These are phyloP conservation scores for Tridacna gigas DNA, from an alignment of 2,888 invertebrate species.

Conservation along the genomic window DNA sequence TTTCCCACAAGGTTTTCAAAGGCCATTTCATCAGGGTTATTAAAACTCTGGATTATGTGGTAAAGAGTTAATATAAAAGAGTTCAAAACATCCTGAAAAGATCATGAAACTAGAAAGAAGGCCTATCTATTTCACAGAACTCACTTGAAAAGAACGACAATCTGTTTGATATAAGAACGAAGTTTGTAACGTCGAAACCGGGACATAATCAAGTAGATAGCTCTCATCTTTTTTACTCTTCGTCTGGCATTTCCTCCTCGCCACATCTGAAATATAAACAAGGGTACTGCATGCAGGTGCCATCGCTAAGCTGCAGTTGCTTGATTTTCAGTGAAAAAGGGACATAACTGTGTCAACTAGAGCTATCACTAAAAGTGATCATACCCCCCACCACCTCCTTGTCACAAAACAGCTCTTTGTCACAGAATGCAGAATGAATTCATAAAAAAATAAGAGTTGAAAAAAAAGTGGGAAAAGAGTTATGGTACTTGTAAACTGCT, in stretches of 20 bases:
- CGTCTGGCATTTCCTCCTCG: constrained; percentile 92
- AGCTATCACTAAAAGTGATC: too few relatives aligned
- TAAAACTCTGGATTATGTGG: neutral
- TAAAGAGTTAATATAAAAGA: neutral
- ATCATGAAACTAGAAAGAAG: neutral
- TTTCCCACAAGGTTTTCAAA: neutral
- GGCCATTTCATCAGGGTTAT: neutral
- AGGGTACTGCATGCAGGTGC: too few relatives aligned
- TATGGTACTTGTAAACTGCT: too few relatives aligned
- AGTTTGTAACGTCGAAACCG: constrained; percentile 93
- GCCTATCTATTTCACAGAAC: constrained; percentile 13
- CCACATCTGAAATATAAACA: constrained; percentile 87
- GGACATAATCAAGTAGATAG: constrained; percentile 92
- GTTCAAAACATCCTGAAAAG: neutral
- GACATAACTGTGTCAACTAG: too few relatives aligned
- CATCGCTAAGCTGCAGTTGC: too few relatives aligned
- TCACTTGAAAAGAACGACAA: constrained; percentile 88
- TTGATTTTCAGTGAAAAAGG: too few relatives aligned
- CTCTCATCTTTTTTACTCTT: constrained; percentile 93
- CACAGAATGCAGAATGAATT: too few relatives aligned
- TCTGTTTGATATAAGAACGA: constrained; percentile 89
- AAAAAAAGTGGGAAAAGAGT: too few relatives aligned
- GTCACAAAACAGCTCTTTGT: too few relatives aligned
- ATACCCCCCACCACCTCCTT: too few relatives aligned
- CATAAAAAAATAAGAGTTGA: too few relatives aligned